phyloP scores from a whole-genome alignment of 2,797 vertebrate species.

The Staurois parvus region DNA sequence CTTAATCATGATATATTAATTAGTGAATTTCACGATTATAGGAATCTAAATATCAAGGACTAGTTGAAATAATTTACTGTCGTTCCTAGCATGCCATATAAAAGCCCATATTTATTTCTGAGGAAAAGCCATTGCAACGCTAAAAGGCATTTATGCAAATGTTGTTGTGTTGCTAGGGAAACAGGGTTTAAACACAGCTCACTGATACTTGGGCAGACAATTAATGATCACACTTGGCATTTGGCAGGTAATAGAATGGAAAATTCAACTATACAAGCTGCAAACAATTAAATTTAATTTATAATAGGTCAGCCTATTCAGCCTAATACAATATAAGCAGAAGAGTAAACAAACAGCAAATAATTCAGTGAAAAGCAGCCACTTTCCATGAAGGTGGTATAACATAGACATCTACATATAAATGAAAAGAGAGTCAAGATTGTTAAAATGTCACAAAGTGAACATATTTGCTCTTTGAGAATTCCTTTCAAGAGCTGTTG shows the following conservation, averaged over 20 bases:
- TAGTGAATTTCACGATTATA: neutral
- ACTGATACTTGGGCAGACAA: slow-evolving; percentile 48
- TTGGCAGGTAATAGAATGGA: slow-evolving; percentile 52
- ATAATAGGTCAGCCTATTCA: slow-evolving; percentile 46
- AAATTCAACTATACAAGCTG: slow-evolving; percentile 39
- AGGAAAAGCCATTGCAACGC: slow-evolving; percentile 12
- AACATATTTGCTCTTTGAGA: neutral
- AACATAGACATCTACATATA: slow-evolving; percentile 33
- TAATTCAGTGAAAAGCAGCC: slow-evolving; percentile 5
- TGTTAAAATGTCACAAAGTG: slow-evolving; percentile 11
- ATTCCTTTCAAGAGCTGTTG: neutral
- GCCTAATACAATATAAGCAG: slow-evolving; percentile 28
- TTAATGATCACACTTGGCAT: slow-evolving; percentile 53
- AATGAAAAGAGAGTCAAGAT: neutral
- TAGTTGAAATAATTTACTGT: neutral
- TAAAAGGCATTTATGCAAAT: slow-evolving; percentile 53
- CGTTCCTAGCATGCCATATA: neutral
- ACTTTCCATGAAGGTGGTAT: neutral
- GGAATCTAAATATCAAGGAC: slow-evolving; percentile 15
- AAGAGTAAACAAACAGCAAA: slow-evolving; percentile 39
- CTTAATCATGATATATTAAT: slow-evolving; percentile 13
- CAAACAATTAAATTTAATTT: slow-evolving; percentile 55
- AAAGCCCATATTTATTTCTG: slow-evolving; percentile 42
- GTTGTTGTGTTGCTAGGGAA: slow-evolving; percentile 46
- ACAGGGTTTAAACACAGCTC: slow-evolving; percentile 49